Evolutionary conservation across 1,140 invertebrate species (phyloP), one percentile per base, ranked within the genome.

Genomic region (Drosophila malerkotliana): DNA sequence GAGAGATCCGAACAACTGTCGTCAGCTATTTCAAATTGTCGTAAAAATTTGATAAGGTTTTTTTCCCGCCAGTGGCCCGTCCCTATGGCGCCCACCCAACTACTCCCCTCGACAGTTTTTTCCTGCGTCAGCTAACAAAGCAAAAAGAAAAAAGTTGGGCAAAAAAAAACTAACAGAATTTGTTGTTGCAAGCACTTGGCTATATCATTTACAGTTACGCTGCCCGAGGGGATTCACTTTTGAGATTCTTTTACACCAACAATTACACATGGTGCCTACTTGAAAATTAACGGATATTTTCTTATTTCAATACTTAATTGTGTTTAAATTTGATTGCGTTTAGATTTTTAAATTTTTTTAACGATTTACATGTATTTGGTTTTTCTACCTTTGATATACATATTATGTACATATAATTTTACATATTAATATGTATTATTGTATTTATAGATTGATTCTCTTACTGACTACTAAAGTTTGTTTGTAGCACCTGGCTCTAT

Each of bases 1-100:
- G 47, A 45, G 62, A 26, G 37, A 21, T 28, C 49, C 45, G 59
- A 77, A 61, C 60, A 67, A 68, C 72, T 84, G 68, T 85, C 74
- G 82, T 87, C 82, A 85, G 81, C 82, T 74, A 87, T 85, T 85
- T 85, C 37, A 85, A 85, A 81, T 74, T 87, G 77, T 77, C 81
- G 80, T 85, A 67, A 63, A 85, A 85, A 75, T 85, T 81, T 85
- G 82, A 85, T 85, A 87, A 85, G 81, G 77, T 74, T 85, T 77
- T 77, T 82, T 67, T 64, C 26, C 41, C 53, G 47, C 45, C 54
- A 37, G 21, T 37, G 58, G 44, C 41, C 41, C 41, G 14, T 8
- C 12, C 9, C 1, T 10, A n/a, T 37, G 34, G 34, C 34, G 12
- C 34, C 34, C 34, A 9, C 34, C 34, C 10, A 37, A 4, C 34